Percentiles rank a stretch among this genome's conserved stretches.
These are phyloP conservation scores for Bolborhynchus lineola DNA, from an alignment of 2,113 vertebrate genomes.

Conservation along the genomic window DNA sequence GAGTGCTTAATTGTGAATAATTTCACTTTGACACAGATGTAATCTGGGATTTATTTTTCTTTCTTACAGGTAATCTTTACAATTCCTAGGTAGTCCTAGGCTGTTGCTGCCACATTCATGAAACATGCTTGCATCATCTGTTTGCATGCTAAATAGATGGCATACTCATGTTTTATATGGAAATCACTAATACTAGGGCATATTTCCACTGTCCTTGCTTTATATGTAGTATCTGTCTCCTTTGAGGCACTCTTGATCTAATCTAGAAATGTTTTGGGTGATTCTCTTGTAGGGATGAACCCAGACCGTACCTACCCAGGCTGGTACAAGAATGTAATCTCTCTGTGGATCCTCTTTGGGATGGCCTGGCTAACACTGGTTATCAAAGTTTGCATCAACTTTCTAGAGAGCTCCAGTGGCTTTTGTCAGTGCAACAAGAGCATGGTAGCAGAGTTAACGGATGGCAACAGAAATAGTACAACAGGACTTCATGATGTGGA, in stretches of 20 bases:
- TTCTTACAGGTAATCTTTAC: not conserved
- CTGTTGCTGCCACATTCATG: not conserved
- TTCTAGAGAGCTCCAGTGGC: conserved; percentile 77
- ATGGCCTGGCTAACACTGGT: conserved; percentile 90
- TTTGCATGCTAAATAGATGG: not conserved
- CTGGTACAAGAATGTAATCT: conserved; percentile 86
- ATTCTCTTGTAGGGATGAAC: conserved; percentile 76
- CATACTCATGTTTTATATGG: not conserved
- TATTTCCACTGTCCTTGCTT: not conserved
- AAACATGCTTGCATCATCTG: not conserved
- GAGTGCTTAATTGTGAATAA: not conserved
- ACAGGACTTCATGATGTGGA: not conserved
- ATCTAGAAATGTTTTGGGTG: not conserved
- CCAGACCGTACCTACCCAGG: conserved; percentile 79
- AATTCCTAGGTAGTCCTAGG: not conserved
- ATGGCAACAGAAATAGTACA: not conserved
- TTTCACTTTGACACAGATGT: not conserved
- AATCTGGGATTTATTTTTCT: not conserved
- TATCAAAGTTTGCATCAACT: conserved; percentile 84
- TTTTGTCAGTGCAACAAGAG: conserved; percentile 26
- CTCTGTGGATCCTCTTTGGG: conserved; percentile 92
- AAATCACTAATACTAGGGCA: not conserved
- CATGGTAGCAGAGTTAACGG: conserved; percentile 19
- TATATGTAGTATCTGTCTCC: not conserved
- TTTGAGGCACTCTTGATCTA: not conserved